Evolutionary conservation across 2,113 vertebrate species (phyloP).

Genomic region (Chascanopsetta lugubris): DNA sequence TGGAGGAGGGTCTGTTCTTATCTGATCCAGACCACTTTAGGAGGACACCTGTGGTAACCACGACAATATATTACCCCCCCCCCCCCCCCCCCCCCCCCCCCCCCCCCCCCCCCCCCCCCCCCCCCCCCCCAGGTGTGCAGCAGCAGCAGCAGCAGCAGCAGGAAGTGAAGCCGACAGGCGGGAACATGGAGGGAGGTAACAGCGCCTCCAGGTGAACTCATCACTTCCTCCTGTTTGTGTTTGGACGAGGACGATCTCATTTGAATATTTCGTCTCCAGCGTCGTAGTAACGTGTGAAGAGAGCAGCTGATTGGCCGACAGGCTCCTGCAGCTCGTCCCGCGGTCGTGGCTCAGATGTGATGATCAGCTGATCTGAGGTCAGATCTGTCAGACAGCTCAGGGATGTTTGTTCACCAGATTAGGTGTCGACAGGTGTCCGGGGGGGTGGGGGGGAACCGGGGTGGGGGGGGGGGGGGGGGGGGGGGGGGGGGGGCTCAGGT

Average conservation of each 20-base stretch:
- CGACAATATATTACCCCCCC: conserved; percentile 72
- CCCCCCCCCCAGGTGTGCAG: conserved; percentile 55
- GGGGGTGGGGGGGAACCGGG: neutral
- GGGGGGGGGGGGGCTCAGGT: conserved; percentile 23
- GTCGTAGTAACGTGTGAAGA: too few relatives aligned
- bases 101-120: too few relatives aligned
- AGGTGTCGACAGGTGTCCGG: conserved; percentile 77
- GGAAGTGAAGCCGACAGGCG: conserved; percentile 45
- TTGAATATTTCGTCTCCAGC: too few relatives aligned
- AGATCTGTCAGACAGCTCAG: conserved; percentile 67
- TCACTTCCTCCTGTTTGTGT: too few relatives aligned
- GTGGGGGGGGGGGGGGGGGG: neutral
- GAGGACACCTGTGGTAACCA: conserved; percentile 77
- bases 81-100: too few relatives aligned
- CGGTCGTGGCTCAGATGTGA: conserved; percentile 16
- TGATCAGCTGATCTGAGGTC: conserved; percentile 3
- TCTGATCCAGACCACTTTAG: conserved; percentile 80
- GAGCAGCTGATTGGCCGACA: neutral
- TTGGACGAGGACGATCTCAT: too few relatives aligned
- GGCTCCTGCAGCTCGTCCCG: neutral
- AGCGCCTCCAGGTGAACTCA: too few relatives aligned
- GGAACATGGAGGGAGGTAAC: conserved; percentile 42
- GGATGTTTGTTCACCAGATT: conserved; percentile 75
- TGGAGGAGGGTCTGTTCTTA: conserved; percentile 58
- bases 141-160: conserved; percentile 63